Conservation (phyloP, 2,113 vertebrate species). For the Rhinoptilus africanus region DNA sequence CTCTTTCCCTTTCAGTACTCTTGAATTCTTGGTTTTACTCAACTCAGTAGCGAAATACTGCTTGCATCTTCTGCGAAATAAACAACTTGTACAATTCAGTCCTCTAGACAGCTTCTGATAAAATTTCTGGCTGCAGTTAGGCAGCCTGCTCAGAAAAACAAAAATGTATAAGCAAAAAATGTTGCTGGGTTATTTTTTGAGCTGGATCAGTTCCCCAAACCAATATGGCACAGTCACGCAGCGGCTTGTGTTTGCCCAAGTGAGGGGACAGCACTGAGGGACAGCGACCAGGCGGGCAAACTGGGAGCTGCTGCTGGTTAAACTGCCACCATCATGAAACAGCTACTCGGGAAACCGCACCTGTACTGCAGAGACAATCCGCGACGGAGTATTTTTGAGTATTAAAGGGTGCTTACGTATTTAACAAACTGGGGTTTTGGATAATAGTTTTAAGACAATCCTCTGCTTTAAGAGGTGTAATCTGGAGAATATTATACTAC, state of each 20-base stretch:
- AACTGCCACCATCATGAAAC: too few species aligned
- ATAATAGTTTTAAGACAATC: neutral
- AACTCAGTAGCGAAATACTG: neutral
- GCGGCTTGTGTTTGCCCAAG: neutral
- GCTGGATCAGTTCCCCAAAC: neutral
- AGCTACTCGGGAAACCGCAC: neutral
- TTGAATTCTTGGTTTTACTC: neutral
- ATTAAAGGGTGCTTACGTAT: too few species aligned
- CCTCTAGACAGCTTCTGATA: neutral
- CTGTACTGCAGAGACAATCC: neutral
- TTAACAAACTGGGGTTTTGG: neutral
- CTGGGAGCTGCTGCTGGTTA: neutral
- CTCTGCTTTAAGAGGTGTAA: neutral
- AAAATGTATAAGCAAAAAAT: neutral
- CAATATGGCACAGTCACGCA: fast-evolving
- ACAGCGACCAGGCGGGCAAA: neutral
- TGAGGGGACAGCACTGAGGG: neutral
- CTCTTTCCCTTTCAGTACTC: neutral
- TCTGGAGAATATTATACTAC: neutral
- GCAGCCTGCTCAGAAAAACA: neutral
- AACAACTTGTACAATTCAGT: neutral
- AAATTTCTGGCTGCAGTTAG: neutral
- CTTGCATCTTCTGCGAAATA: neutral
- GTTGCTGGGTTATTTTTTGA: neutral
- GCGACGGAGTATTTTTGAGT: too few species aligned